Conservation (phyloP, 2,113 vertebrate species). For the Osmerus eperlanus region DNA sequence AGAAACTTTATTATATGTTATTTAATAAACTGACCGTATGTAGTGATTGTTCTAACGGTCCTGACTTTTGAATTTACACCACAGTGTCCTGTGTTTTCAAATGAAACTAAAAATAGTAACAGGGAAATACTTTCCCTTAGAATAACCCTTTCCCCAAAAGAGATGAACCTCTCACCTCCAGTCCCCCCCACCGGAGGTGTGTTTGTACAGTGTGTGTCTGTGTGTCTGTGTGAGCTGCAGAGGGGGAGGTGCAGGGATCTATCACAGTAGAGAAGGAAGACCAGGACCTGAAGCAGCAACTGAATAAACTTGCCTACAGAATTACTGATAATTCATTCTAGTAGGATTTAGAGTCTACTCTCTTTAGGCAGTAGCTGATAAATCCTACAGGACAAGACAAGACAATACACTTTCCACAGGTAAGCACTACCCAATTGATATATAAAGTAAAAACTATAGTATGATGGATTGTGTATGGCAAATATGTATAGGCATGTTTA, state of each 20-base stretch:
- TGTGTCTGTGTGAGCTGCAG: slow-evolving; percentile 24
- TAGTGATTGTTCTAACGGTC: no score
- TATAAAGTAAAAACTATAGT: background rate
- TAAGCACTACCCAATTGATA: background rate
- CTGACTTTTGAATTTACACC: no score
- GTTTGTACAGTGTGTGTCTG: background rate
- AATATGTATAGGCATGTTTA: no score
- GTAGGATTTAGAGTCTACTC: background rate
- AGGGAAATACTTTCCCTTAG: no score
- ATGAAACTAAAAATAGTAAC: no score
- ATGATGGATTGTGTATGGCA: background rate
- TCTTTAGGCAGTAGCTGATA: background rate
- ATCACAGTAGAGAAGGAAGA: slow-evolving; percentile 7
- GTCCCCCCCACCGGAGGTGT: no score
- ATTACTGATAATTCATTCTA: background rate
- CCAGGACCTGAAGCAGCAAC: slow-evolving; percentile 18
- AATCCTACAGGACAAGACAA: slow-evolving; percentile 9
- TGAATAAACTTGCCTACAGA: slow-evolving; percentile 8
- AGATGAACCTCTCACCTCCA: no score
- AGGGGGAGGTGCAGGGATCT: slow-evolving; percentile 22
- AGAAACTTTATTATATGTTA: no score
- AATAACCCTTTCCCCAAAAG: no score
- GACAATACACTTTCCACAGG: slow-evolving; percentile 13
- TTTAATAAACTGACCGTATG: no score
- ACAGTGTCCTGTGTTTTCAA: no score